phyloP scores from a whole-genome alignment of 2,113 vertebrate species.

The Alosa alosa region DNA sequence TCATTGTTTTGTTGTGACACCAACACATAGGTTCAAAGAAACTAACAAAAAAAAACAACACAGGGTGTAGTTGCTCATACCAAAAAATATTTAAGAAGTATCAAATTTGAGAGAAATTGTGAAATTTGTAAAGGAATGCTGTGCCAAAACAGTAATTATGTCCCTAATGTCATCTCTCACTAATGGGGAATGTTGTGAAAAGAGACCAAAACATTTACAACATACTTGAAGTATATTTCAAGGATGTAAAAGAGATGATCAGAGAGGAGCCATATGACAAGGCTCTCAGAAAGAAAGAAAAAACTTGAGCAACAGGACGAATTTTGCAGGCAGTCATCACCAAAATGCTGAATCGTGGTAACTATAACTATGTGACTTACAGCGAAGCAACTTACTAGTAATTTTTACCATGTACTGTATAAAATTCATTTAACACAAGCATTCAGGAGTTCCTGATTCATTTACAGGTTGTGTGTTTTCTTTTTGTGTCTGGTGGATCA shows the following conservation, averaged over 20 bases:
- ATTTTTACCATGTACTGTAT: slow-evolving; percentile 27
- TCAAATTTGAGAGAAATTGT: background rate
- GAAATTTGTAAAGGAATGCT: background rate
- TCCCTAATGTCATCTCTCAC: background rate
- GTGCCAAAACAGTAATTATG: background rate
- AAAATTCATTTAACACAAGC: slow-evolving; percentile 16
- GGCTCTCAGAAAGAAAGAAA: background rate
- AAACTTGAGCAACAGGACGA: background rate
- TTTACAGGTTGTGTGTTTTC: background rate
- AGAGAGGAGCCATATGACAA: background rate
- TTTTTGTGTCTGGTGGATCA: background rate
- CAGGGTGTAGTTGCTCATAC: background rate
- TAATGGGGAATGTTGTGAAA: background rate
- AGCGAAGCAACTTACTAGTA: slow-evolving; percentile 31
- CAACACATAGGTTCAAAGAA: background rate
- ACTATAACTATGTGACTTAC: background rate
- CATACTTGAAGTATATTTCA: slow-evolving; percentile 10
- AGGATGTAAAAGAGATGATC: background rate
- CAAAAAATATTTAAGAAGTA: background rate
- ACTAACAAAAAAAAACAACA: background rate
- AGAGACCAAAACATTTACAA: slow-evolving; percentile 8
- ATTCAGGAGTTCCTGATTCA: slow-evolving; percentile 33
- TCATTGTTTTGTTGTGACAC: slow-evolving; percentile 8
- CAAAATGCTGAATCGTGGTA: background rate
- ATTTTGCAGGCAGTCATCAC: background rate